Percentiles rank a stretch among this genome's conserved stretches.
Evolutionary conservation across 2,113 vertebrate genomes (phyloP).

Genomic region (Pandion haliaetus): DNA sequence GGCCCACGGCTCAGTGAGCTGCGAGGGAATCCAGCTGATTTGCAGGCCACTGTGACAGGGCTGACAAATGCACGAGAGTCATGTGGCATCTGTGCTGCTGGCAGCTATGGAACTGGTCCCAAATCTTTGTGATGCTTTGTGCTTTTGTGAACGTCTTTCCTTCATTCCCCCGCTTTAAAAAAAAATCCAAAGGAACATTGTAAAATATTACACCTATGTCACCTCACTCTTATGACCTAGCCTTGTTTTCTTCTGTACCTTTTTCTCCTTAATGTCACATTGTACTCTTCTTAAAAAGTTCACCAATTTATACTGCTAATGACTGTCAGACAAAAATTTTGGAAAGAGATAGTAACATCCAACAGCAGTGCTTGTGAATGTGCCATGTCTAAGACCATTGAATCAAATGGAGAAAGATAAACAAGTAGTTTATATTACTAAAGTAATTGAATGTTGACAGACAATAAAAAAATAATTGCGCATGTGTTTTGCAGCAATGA

Average conservation of each 20-base stretch:
- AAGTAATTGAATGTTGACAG: neutral
- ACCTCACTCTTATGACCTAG: too few species aligned
- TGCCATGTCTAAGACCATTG: accelerated
- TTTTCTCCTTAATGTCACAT: neutral
- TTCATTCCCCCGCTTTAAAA: neutral
- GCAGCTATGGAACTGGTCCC: neutral
- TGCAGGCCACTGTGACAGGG: neutral
- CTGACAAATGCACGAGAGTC: neutral
- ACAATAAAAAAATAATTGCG: neutral
- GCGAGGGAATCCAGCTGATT: neutral
- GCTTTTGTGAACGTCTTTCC: neutral
- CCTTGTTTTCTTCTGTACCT: neutral
- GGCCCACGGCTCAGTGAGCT: neutral
- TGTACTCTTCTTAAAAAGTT: neutral
- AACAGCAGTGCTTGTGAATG: neutral
- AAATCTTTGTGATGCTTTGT: neutral
- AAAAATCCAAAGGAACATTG: neutral
- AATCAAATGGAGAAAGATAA: neutral
- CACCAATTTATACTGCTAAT: neutral
- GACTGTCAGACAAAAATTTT: neutral
- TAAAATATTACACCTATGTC: neutral
- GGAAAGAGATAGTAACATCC: neutral
- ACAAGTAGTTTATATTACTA: neutral
- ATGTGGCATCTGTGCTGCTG: neutral
- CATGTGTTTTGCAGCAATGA: neutral